Evolutionary conservation across 1,140 invertebrate genomes (phyloP).

Genomic region (Pygmarrhopalites habei): DNA sequence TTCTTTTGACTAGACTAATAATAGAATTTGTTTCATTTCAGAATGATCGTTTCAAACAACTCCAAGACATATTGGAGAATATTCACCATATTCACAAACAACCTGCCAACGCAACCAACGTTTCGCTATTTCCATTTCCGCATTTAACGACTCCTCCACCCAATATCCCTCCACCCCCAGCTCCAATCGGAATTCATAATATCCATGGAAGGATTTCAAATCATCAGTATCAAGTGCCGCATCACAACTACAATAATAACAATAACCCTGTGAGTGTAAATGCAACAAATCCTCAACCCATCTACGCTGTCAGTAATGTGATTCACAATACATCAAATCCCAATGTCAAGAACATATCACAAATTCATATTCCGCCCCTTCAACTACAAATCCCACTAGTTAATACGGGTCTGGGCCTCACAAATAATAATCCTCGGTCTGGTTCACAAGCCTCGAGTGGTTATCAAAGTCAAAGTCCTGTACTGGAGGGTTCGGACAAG

Average conservation of each 20-base stretch:
- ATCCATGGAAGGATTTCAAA: conserved; percentile 26
- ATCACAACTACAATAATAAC: conserved; percentile 39
- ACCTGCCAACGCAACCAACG: conserved; percentile 37
- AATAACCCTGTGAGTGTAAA: conserved; percentile 44
- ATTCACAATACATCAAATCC: conserved; percentile 35
- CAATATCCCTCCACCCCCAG: conserved; percentile 18
- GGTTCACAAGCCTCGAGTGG: conserved; percentile 36
- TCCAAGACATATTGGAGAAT: conserved; percentile 34
- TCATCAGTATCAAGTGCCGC: conserved; percentile 44
- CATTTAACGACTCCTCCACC: conserved; percentile 33
- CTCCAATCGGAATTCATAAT: conserved; percentile 23
- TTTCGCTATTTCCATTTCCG: conserved; percentile 31
- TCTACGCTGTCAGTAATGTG: conserved; percentile 31
- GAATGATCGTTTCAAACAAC: conserved; percentile 36
- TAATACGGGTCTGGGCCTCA: conserved; percentile 54
- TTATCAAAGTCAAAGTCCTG: conserved; percentile 38
- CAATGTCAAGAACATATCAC: conserved; percentile 38
- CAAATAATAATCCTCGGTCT: conserved; percentile 33
- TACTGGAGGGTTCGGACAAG: conserved; percentile 33
- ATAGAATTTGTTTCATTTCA: conserved; percentile 4
- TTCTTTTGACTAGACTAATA: no score
- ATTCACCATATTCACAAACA: conserved; percentile 35
- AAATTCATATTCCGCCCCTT: conserved; percentile 40
- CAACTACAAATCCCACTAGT: conserved; percentile 36
- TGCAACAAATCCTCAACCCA: conserved; percentile 42